Evolutionary conservation across 1,140 invertebrate species (phyloP), one percentile per base, ranked within the genome.

Genomic region (Saccostrea echinata): DNA sequence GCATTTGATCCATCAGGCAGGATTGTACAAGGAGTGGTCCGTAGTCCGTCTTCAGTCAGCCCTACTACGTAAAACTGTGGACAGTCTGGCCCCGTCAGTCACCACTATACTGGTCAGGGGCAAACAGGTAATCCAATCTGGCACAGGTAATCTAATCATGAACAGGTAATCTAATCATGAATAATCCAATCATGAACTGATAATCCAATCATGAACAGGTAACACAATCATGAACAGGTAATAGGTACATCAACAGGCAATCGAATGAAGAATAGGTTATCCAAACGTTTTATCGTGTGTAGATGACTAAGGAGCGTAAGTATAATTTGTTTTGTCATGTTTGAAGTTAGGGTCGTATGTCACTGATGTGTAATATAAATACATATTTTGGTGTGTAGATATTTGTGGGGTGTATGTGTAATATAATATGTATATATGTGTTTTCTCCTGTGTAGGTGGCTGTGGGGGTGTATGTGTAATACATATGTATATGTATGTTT

Each of bases 71-170:
- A 98, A 99, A 93, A 97, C 98, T 84, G 98, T 99, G 3, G 99
- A 99, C 95, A 98, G 98, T 91, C 98, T 99, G 87, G 99, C 98
- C 95, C 99, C 99, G 24, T 99, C 98, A 93, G 98, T 99, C 86
- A 99, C 99, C 43, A 97, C 98, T 21, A 97, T 99, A 87, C 96
- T 99, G 35, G 99, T 99, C 27, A 97, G 98, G 95, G 99, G 98
- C 89, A 57, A 18, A 21, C 0, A 57, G 55, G 4, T 57, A 57
- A 57, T 57, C 13, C 21, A 16, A 57, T 57, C 55, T 6, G 13
- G 21, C 21, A 3, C 13, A 57, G 0, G 55, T 57, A 18, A 57
- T 57, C 55, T 13, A 16, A 57, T 13, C 13, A 57, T 57, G 21
- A 16, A 57, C 55, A 57, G 21, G 55, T 1, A 55, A 55, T 55